Percentiles rank a stretch among this genome's conserved stretches.
Conservation (phyloP, 1,140 invertebrate species). For the Mamestra configurata region DNA sequence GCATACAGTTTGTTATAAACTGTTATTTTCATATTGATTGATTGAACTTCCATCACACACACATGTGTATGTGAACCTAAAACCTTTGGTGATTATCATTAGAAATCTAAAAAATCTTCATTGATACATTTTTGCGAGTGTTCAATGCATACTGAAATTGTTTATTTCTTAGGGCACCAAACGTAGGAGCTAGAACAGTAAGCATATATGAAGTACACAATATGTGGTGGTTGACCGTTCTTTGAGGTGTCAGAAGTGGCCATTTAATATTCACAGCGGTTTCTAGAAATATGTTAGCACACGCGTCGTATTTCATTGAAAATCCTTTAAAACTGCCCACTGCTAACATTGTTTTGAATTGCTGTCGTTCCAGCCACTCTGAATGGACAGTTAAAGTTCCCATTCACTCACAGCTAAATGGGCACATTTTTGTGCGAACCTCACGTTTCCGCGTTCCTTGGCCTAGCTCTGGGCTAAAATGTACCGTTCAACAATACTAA, state of each 20-base stretch:
- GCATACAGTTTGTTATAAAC: constrained; percentile 12
- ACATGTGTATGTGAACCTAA: neutral
- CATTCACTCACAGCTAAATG: constrained; percentile 73
- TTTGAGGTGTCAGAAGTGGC: constrained; percentile 15
- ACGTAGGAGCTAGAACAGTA: neutral
- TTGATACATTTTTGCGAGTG: neutral
- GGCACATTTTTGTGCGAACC: constrained; percentile 66
- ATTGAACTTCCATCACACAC: neutral
- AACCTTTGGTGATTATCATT: no score
- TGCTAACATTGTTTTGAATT: constrained; percentile 70
- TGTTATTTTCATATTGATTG: neutral
- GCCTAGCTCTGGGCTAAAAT: constrained; percentile 28
- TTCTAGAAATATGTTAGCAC: constrained; percentile 55
- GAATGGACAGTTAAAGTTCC: constrained; percentile 73
- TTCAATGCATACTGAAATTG: neutral
- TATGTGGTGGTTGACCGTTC: neutral
- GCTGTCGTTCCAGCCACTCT: constrained; percentile 60
- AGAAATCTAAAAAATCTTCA: no score
- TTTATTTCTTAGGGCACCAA: neutral
- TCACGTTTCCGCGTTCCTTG: constrained; percentile 70
- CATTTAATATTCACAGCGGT: constrained; percentile 59
- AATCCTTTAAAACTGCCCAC: constrained; percentile 61
- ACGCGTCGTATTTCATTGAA: constrained; percentile 62
- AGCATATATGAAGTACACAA: neutral
- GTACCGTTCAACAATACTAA: constrained; percentile 44